Evolutionary conservation across 1,140 invertebrate genomes (phyloP).

Genomic region (Procambarus clarkii): DNA sequence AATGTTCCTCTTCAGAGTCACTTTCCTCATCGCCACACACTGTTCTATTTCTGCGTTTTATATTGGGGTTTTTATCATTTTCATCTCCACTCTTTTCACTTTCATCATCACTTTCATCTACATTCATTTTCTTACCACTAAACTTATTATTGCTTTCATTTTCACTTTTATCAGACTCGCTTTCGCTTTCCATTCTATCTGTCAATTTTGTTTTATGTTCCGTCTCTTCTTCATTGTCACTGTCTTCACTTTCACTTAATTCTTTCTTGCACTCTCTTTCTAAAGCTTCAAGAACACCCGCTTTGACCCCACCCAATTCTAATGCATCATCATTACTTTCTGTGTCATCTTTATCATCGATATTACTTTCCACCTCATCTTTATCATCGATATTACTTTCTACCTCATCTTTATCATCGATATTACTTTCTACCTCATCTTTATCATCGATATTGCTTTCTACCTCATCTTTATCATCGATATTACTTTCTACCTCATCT

Average conservation of each 20-base stretch:
- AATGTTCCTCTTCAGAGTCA: not conserved
- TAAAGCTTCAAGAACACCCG: conserved; percentile 12
- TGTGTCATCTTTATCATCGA: not conserved
- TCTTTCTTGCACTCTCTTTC: conserved; percentile 50
- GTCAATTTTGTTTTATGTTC: conserved; percentile 38
- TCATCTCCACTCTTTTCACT: conserved; percentile 34
- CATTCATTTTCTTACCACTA: conserved; percentile 33
- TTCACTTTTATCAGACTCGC: conserved; percentile 52
- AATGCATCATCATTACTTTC: not conserved
- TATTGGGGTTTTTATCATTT: conserved; percentile 62
- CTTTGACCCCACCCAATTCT: not conserved
- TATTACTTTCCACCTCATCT: not conserved
- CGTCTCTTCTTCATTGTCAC: not conserved
- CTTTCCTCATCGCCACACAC: conserved; percentile 18
- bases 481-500: too few species aligned
- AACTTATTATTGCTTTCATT: conserved; percentile 74
- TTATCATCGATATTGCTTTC: too few species aligned
- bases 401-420: conserved; percentile 8
- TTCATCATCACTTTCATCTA: conserved; percentile 48
- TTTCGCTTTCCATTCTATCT: conserved; percentile 21
- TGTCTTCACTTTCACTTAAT: conserved; percentile 56
- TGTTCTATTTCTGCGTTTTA: conserved; percentile 36
- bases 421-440: too few species aligned
- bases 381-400: conserved; percentile 12
- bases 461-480: too few species aligned